Base-by-base conservation (phyloP, 2,797 vertebrate species). In the Neosilurus mollespiculum region DNA sequence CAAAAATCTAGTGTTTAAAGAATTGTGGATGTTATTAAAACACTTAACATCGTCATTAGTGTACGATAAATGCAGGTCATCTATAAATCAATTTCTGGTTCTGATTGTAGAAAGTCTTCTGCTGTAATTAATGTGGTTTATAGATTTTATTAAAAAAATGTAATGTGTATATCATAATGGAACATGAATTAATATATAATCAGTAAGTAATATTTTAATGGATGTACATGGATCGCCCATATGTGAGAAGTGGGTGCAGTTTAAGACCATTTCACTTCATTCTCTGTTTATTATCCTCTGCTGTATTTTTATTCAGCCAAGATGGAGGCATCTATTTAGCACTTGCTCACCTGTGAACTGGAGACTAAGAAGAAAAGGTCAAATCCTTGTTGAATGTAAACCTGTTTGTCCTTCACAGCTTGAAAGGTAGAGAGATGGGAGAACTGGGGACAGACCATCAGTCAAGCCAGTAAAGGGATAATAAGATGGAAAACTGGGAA, bases 291-390 rank as follows among this genome's bases (percentile, higher is more conserved):
- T 10, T 64, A 64, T 61, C 20, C 22, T 51, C 7, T 71, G 16
- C 61, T 69, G 65, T 1, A 1, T 73, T 81, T 15, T 78, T 34
- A 70, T 81, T 81, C 18, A 18, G 66, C 53, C n/a, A 70, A 84
- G 83, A 20, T 34, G 72, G 58, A 65, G 84, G 66, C 34, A 70
- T 88, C 84, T 82, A 70, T 87, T 88, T 87, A 85, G 84, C 81
- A 73, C 61, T 83, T 78, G 81, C 84, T 88, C 86, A 83, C 86
- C 78, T 87, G 88, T 84, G 85, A 86, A 84, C 86, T 81, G 78
- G 72, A 69, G 54, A 79, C 34, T n/a, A 64, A 16, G 83, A 86
- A 73, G 76, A 77, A 87, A 88, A 90, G 89, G 87, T 88, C 87
- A 88, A 84, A 85, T 86, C 84, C 81, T 34, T n/a, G 81, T 85